Base-by-base conservation (phyloP, 1,140 invertebrate genomes). In the Drosophila novamexicana region DNA sequence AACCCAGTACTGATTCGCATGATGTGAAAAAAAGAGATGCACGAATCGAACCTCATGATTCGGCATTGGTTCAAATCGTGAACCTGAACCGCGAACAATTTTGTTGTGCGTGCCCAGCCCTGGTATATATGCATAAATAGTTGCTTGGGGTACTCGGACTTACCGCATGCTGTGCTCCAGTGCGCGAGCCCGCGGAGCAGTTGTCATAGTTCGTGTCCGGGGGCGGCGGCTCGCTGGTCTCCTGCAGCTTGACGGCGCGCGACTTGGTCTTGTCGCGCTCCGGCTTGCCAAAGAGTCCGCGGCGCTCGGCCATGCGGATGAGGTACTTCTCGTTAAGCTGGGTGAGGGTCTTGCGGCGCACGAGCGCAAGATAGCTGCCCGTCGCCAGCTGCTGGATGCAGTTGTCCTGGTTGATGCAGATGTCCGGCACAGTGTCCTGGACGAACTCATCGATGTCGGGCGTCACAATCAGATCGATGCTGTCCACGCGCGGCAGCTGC, bases 251-350 rank as follows among this genome's bases (percentile, higher is more conserved):
- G 6, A 75, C 67, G 14, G 69, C 85, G 74, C 86, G 89, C 14
- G 84, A 47, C 7, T 66, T 63, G 12, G 22, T 40, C 68, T 79
- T 81, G 36, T 61, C 77, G 10, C 76, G 78, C 12, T 79, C 90
- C 5, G 92, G 83, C 47, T 93, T 93, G 1, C 95, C 96, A 84
- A 97, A 97, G 54, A 97, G 90, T 0, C 96, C 96, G 62, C 96
- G 93, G 32, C 94, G 93, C 91, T 97, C 96, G 1, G 96, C 96
- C 90, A 96, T 95, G 71, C 95, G 94, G 44, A 97, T 97, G 94
- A 97, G 96, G 80, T 95, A 96, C 90, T 96, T 95, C 8, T 96
- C 96, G 91, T 97, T 95, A 64, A 97, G 94, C 8, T 95, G 94
- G 42, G 95, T 95, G 66, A 96, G 94, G 81, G 96, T 94, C 93